Evolutionary conservation across 2,797 vertebrate genomes (phyloP), one percentile per base, ranked within the genome.

Genomic region (Falco peregrinus): DNA sequence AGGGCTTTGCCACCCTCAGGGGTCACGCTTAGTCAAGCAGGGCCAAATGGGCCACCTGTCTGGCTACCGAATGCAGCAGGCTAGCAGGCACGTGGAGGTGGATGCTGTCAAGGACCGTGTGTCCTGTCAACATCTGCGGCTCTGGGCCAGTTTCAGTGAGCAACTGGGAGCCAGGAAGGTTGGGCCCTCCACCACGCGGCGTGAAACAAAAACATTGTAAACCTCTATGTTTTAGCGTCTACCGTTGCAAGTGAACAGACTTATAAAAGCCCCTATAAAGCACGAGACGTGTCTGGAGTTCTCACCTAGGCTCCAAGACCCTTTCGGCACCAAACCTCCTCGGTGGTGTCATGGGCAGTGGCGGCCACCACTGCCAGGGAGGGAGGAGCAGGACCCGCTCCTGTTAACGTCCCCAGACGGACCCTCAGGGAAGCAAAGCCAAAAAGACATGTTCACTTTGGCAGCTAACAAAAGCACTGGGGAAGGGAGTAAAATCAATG

Each of bases 401-500:
- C 20, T 7, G 6, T 0, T 6, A 6, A 3, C 2, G 16, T 6
- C 10, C 45, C 50, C 88, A 77, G 60, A 51, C n/a, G 28, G 53
- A 53, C 20, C 28, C 45, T 35, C 63, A 69, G 54, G 53, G 57
- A 83, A 84, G 71, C 12, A 45, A 65, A 75, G 20, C 43, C 25
- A 22, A 48, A 51, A 14, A 17, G 33, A 21, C 24, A 17, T 5
- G 43, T 93, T 89, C 51, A 90, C 31, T 87, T 54, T 80, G 95
- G 74, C 81, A 25, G 70, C 7, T 64, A 87, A 9, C 21, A 94
- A 9, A 41, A 92, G 56, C 89, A 47, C 45, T 3, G 39, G 51
- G 68, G 53, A 84, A 90, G 28, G 45, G 33, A 90, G 13, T 11
- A 92, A 91, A 96, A 96, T 91, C 93, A 59, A 88, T 94, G 89